Base-by-base conservation (phyloP, 2,888 invertebrate species). In the Furcula furcula region DNA sequence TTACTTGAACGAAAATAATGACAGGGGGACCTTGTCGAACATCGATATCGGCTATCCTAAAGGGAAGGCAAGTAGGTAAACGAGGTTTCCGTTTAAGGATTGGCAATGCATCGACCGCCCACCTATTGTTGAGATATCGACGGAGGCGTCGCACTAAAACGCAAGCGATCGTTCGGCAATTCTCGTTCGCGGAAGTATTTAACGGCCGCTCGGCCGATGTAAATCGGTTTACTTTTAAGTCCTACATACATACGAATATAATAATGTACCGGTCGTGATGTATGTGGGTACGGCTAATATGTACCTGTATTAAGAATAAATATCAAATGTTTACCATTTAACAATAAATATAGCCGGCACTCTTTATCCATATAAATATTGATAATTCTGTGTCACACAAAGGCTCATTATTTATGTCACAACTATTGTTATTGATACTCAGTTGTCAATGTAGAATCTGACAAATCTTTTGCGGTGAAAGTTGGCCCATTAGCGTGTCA, bases 61-160 rank as follows among this genome's bases (percentile, higher is more conserved):
- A 82, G 83, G 80, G 74, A 83, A 78, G 76, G 77, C 78, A 78
- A 77, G 82, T 83, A 80, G 72, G 78, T 79, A 81, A 79, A 79
- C 74, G 65, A 77, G 76, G 67, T 78, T 73, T 77, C 77, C 77
- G 71, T 73, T 70, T 81, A 83, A 62, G 82, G 80, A 62, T 65
- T 51, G 77, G 68, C 74, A 83, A 80, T 85, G 84, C 84, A 83
- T 80, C 79, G 83, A 61, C 77, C 81, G 78, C 87, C 87, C 76
- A 84, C 85, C 74, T 68, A 63, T 64, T 65, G 67, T 68, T 71
- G 72, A 62, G 68, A 66, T 70, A 78, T 71, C 65, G 71, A 75
- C 54, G 76, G 62, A 80, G 79, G 79, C 80, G 76, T 79, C 71
- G 65, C 62, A 76, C 75, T 78, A 74, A 75, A 81, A 74, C 72